These are phyloP conservation scores for Zaprionus tsacasi DNA, from an alignment of 1,140 invertebrate genomes.

Conservation along the genomic window DNA sequence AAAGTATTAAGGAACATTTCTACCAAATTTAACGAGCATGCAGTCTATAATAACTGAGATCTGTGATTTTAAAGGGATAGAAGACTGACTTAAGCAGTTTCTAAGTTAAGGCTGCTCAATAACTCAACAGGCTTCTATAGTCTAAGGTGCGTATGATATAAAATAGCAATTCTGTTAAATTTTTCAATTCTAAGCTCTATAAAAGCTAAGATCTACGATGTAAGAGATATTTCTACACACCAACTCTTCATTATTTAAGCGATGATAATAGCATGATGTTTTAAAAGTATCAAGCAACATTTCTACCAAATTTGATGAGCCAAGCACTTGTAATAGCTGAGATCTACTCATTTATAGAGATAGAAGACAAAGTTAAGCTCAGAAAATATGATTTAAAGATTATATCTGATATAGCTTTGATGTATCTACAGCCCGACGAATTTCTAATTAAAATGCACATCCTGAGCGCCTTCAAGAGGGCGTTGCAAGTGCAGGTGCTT, in stretches of 20 bases:
- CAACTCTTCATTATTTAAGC: not conserved
- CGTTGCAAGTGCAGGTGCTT: conserved; percentile 32
- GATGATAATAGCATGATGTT: not conserved
- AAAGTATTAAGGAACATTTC: not conserved
- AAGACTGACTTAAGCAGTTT: too few species aligned
- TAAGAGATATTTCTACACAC: not conserved
- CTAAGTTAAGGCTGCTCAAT: too few species aligned
- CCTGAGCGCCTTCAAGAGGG: not conserved
- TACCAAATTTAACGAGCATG: not conserved
- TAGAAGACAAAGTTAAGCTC: not conserved
- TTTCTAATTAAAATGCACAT: conserved; percentile 74
- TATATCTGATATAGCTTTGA: conserved; percentile 33
- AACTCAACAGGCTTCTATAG: too few species aligned
- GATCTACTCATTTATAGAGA: not conserved
- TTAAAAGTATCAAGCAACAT: too few species aligned
- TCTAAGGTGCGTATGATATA: too few species aligned
- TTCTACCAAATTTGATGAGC: not conserved
- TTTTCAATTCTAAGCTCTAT: not conserved
- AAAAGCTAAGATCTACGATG: not conserved
- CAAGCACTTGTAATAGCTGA: not conserved
- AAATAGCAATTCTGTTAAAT: not conserved
- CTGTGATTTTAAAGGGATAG: too few species aligned
- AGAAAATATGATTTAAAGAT: conserved; percentile 46
- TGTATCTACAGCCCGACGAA: conserved; percentile 23
- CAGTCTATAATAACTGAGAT: not conserved